These are phyloP conservation scores for Heliconius cydno DNA, from an alignment of 2,888 invertebrate genomes.

Conservation along the genomic window DNA sequence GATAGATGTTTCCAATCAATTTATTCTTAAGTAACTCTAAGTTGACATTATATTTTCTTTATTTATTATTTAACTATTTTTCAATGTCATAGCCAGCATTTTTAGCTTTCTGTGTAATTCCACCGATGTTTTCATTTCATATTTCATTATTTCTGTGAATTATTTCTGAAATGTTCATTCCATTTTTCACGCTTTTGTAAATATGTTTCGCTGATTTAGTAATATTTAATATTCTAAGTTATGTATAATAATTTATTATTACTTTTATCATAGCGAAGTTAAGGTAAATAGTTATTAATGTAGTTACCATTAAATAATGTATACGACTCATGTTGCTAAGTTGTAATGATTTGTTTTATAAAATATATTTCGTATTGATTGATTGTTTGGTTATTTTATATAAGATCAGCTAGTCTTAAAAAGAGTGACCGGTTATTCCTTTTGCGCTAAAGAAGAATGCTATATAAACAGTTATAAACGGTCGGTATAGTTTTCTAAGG, in stretches of 20 bases:
- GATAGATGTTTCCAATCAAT: conserved; percentile 52
- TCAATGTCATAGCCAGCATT: background rate
- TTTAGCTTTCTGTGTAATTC: conserved; percentile 29
- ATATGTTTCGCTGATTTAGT: conserved; percentile 55
- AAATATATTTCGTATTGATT: conserved; percentile 44
- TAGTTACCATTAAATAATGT: conserved; percentile 62
- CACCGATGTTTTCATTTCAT: conserved; percentile 34
- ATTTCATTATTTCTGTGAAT: conserved; percentile 22
- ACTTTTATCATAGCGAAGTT: conserved; percentile 48
- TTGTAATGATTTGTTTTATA: conserved; percentile 43
- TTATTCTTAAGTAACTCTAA: conserved; percentile 23
- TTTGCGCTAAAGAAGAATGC: too few species aligned
- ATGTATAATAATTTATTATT: conserved; percentile 66
- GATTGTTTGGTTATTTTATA: conserved; percentile 43
- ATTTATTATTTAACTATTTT: background rate
- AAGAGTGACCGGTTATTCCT: background rate
- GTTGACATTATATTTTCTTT: background rate
- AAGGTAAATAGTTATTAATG: conserved; percentile 48
- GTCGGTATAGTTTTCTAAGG: too few species aligned
- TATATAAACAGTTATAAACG: too few species aligned
- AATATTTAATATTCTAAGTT: conserved; percentile 55
- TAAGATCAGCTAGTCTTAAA: background rate
- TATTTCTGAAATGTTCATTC: conserved; percentile 8
- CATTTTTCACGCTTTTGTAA: conserved; percentile 61
- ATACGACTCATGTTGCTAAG: conserved; percentile 49